Conservation (phyloP, 2,113 vertebrate genomes). For the Muntiacus muntjak region DNA sequence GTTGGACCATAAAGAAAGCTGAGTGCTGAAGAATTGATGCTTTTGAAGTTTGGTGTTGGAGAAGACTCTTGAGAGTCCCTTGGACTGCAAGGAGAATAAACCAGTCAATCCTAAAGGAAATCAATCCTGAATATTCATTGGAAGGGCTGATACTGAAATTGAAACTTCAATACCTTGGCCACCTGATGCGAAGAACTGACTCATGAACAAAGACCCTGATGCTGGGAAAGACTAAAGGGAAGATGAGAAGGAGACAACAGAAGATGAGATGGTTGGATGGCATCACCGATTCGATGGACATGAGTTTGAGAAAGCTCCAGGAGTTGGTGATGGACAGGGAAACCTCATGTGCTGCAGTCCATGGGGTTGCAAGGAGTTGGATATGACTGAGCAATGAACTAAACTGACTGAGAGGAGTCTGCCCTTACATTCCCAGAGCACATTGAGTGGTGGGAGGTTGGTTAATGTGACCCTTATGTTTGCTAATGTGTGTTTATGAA, state of each 20-base stretch:
- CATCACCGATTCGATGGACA: background rate
- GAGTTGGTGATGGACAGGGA: background rate
- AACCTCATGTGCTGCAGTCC: background rate
- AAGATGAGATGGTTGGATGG: background rate
- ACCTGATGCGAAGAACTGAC: background rate
- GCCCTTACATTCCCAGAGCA: background rate
- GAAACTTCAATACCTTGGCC: background rate
- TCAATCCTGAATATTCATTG: background rate
- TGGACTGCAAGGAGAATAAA: background rate
- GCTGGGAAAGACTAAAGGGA: background rate
- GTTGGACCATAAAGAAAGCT: background rate
- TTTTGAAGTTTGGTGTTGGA: background rate
- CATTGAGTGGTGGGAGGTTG: rapidly evolving
- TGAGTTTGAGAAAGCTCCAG: background rate
- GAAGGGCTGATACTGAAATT: background rate
- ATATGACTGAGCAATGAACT: background rate
- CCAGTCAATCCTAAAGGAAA: background rate
- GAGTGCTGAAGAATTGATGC: background rate
- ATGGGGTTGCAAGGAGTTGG: background rate
- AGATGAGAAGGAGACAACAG: background rate
- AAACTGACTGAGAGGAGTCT: background rate
- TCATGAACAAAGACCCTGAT: background rate
- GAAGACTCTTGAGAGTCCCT: background rate
- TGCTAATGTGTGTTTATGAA: no score
- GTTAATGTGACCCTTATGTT: background rate